Evolutionary conservation across 2,113 vertebrate genomes (phyloP).

Genomic region (Sinocyclocheilus anshuiensis): DNA sequence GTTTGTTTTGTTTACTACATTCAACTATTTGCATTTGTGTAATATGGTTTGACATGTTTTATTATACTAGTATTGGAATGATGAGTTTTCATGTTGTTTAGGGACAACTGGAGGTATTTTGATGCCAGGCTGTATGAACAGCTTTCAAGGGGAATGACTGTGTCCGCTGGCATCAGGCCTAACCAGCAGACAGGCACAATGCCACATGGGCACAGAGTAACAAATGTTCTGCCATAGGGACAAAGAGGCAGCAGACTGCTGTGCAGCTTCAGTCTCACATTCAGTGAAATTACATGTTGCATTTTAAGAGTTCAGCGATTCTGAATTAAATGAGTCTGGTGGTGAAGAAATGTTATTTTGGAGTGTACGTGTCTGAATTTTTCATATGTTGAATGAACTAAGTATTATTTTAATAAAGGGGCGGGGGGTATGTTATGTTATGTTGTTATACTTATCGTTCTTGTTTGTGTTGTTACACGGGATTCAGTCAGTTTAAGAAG

Average conservation of each 20-base stretch:
- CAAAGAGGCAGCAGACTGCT: slow-evolving; percentile 17
- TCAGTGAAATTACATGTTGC: slow-evolving; percentile 12
- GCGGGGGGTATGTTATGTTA: too few relatives aligned
- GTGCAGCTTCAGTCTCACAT: neutral
- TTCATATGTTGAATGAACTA: neutral
- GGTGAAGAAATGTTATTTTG: neutral
- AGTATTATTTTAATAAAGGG: neutral
- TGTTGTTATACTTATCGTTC: neutral
- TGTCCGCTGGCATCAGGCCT: slow-evolving; percentile 5
- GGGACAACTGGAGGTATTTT: neutral
- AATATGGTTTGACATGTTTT: neutral
- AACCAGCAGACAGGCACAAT: slow-evolving; percentile 26
- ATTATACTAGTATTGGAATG: neutral
- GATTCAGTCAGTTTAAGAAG: neutral
- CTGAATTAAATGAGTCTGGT: neutral
- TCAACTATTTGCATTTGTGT: neutral
- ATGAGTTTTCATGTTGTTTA: neutral
- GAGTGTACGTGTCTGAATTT: neutral
- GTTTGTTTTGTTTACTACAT: neutral
- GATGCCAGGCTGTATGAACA: slow-evolving; percentile 24
- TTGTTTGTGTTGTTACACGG: neutral
- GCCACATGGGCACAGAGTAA: slow-evolving; percentile 21
- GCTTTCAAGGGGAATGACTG: slow-evolving; percentile 9
- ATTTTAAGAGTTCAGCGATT: neutral
- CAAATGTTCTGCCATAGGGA: slow-evolving; percentile 29